phyloP scores from a whole-genome alignment of 2,113 vertebrate species.

The Bubo scandiacus region DNA sequence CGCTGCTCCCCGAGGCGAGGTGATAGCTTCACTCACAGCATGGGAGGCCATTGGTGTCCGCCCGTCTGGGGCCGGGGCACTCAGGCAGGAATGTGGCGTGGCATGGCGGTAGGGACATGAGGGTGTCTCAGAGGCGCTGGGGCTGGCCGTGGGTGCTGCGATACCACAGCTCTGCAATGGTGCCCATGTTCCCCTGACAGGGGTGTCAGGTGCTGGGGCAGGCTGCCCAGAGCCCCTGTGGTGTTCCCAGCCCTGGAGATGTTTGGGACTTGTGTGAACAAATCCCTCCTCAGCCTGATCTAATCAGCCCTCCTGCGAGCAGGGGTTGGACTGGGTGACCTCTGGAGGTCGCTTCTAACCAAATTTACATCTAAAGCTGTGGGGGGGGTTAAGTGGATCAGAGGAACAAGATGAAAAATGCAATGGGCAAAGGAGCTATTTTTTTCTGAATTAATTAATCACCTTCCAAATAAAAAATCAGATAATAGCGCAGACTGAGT shows the following conservation, averaged over 20 bases:
- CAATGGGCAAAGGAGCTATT: not conserved
- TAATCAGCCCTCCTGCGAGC: not conserved
- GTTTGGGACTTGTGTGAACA: not conserved
- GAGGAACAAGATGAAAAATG: not conserved
- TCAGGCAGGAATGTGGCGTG: too few species aligned
- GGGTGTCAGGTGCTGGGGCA: too few species aligned
- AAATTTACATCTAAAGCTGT: not conserved
- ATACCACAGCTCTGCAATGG: not conserved
- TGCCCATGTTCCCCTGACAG: not conserved
- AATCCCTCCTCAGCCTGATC: not conserved
- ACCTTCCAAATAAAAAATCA: not conserved
- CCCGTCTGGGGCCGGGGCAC: too few species aligned
- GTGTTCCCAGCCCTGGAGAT: not conserved
- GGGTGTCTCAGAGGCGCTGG: not conserved
- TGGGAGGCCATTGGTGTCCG: not conserved
- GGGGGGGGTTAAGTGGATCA: not conserved
- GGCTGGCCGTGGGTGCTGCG: too few species aligned
- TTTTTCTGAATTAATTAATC: slow-evolving; percentile 17
- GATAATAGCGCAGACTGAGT: slow-evolving; percentile 22
- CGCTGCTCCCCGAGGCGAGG: too few species aligned
- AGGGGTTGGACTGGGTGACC: not conserved
- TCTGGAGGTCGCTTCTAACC: not conserved
- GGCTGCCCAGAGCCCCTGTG: not conserved
- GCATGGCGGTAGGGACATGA: not conserved
- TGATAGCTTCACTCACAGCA: not conserved